Conservation (phyloP, 2,888 invertebrate species). For the Sphinx pinastri region DNA sequence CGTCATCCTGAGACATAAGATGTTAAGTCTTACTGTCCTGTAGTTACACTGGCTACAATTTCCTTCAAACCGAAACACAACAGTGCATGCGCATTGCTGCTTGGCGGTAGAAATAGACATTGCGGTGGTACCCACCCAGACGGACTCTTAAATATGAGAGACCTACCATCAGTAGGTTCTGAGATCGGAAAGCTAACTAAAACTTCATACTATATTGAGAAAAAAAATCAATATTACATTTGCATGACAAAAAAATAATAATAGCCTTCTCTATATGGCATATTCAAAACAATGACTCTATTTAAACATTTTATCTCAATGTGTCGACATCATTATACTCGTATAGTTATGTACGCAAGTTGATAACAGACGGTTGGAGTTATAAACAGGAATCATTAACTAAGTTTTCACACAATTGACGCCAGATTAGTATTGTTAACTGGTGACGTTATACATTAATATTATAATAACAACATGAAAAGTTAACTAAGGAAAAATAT, state of each 20-base stretch:
- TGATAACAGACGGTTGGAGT: conserved; percentile 37
- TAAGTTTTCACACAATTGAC: conserved; percentile 22
- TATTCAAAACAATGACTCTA: conserved; percentile 39
- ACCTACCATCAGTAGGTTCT: too few relatives aligned
- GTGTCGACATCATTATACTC: conserved; percentile 32
- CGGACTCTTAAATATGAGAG: too few relatives aligned
- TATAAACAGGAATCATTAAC: conserved; percentile 28
- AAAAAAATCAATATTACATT: not conserved
- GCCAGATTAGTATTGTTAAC: conserved; percentile 20
- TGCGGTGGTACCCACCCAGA: too few relatives aligned
- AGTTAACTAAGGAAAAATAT: conserved; percentile 3
- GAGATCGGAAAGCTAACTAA: too few relatives aligned
- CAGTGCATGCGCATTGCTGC: too few relatives aligned
- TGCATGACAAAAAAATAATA: not conserved
- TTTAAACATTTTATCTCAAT: conserved; percentile 39
- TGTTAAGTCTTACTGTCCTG: too few relatives aligned
- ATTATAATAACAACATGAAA: conserved; percentile 8
- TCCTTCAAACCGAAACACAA: too few relatives aligned
- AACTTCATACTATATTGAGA: too few relatives aligned
- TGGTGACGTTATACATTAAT: conserved; percentile 11
- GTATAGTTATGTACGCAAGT: conserved; percentile 32
- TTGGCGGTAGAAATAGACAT: too few relatives aligned
- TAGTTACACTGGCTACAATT: too few relatives aligned
- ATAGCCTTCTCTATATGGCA: not conserved
- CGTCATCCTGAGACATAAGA: too few relatives aligned